Conservation (phyloP, 2,797 vertebrate species). For the Betta splendens region DNA sequence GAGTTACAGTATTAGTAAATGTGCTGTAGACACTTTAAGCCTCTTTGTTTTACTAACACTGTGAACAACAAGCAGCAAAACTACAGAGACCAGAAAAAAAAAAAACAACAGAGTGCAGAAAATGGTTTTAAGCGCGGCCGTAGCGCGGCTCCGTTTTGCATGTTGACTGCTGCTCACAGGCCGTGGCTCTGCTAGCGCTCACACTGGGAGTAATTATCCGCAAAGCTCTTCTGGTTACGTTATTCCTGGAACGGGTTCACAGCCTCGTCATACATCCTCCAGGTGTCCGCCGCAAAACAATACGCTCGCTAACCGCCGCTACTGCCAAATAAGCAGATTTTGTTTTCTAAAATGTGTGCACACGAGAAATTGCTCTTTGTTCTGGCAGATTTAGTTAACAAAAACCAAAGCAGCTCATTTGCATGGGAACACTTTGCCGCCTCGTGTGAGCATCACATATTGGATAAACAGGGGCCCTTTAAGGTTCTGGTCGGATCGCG, state of each 20-base stretch:
- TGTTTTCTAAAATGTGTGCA: conserved; percentile 15
- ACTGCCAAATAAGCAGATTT: conserved; percentile 40
- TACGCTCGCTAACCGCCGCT: conserved; percentile 18
- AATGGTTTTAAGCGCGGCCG: conserved; percentile 16
- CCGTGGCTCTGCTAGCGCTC: conserved; percentile 29
- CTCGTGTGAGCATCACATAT: not conserved
- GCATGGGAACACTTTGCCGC: not conserved
- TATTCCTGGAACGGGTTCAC: conserved; percentile 64
- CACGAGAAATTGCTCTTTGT: conserved; percentile 4
- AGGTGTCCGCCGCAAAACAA: conserved; percentile 55
- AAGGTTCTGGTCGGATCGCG: conserved; percentile 1
- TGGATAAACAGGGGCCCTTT: not conserved
- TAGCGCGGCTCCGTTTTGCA: conserved; percentile 22
- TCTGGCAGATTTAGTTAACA: conserved; percentile 1
- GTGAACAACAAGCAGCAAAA: conserved; percentile 10
- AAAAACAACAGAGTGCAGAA: conserved; percentile 9
- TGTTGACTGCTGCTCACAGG: conserved; percentile 10
- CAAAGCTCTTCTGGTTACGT: conserved; percentile 50
- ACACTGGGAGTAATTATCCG: conserved; percentile 68
- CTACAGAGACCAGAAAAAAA: not conserved
- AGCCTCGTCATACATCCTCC: conserved; percentile 43
- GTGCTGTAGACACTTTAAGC: not conserved
- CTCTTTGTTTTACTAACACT: conserved; percentile 1
- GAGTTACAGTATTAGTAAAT: not conserved
- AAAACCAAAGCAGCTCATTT: not conserved